These are phyloP conservation scores for Cordylochernes scorpioides DNA, from an alignment of 2,888 invertebrate species.

Conservation along the genomic window DNA sequence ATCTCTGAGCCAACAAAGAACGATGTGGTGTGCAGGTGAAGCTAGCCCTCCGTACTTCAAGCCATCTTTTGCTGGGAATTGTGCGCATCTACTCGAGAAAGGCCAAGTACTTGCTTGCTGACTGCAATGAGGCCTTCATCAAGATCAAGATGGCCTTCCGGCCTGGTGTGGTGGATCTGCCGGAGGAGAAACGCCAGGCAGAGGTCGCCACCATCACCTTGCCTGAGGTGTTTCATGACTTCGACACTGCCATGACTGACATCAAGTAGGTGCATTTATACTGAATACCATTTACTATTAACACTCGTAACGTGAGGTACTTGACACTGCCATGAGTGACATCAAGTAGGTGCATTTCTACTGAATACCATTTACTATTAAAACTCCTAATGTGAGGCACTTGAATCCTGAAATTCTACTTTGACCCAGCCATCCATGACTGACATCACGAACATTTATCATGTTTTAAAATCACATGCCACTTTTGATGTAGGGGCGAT, in stretches of 20 bases:
- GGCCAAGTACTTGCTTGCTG: conserved; percentile 89
- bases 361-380: too few relatives aligned
- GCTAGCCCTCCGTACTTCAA: conserved; percentile 93
- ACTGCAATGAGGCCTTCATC: conserved; percentile 99
- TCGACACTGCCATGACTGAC: conserved; percentile 87
- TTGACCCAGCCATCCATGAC: too few relatives aligned
- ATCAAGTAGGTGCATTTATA: conserved; percentile 44
- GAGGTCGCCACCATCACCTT: conserved; percentile 89
- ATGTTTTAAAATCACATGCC: too few relatives aligned
- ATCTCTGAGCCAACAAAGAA: too few relatives aligned
- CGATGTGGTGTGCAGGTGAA: conserved; percentile 62
- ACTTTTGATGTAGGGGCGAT: too few relatives aligned
- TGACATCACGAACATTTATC: conserved; percentile 80
- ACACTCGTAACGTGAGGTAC: too few relatives aligned
- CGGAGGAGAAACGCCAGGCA: conserved; percentile 87
- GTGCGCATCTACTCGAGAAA: conserved; percentile 95
- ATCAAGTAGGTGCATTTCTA: conserved; percentile 44
- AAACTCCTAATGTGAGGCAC: too few relatives aligned
- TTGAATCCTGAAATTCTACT: too few relatives aligned
- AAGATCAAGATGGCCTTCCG: conserved; percentile 99
- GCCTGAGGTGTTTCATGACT: conserved; percentile 94
- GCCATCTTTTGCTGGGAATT: conserved; percentile 86
- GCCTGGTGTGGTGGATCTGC: conserved; percentile 80
- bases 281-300: too few relatives aligned
- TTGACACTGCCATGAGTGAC: conserved; percentile 87